Base-by-base conservation (phyloP, 2,113 vertebrate species). In the Pachypanchax playfairii region DNA sequence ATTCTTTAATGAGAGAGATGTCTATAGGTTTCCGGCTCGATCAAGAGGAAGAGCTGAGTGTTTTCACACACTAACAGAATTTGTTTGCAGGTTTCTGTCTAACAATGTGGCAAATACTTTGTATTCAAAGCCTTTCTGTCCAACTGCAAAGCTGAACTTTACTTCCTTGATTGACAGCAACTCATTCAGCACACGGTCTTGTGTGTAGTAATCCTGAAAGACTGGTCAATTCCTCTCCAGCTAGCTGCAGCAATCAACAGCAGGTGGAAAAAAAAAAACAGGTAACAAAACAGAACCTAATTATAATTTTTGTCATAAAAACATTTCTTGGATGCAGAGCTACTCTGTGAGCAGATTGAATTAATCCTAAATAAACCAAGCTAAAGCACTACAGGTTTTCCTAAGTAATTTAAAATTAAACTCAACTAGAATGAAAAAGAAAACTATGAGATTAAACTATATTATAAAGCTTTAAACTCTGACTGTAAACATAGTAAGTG, bases 281-380 rank as follows among this genome's bases (percentile, higher is more conserved):
- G 48, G 22, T 29, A 46, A 65, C 29, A 39, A 71, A 67, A 71
- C 36, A 58, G 58, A 80, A 41, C 44, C 47, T 70, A 72, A 80
- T 87, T 77, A 63, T 38, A 70, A 66, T 59, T 72, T 69, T 53
- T 41, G 39, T 61, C 21, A 59, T 58, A 83, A 73, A n/a, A n/a
- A 74, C 26, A 79, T 53, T 68, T 71, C 20, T 54, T 31, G 14
- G 28, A 70, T 48, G 57, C 46, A 43, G 44, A 62, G 68, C 69
- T 36, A 58, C 42, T 66, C 57, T 65, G 61, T n/a, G n/a, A 22
- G 60, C 46, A 41, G 39, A 65, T 65, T 58, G 65, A 73, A 62
- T 70, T 65, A 56, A 75, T 85, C 70, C 75, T 79, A 52, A 51
- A 49, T n/a, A 61, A 65, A 53, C 60, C 36, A 18, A 43, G 14